phyloP scores from a whole-genome alignment of 2,888 invertebrate genomes.

The Leptinotarsa peninsularis region DNA sequence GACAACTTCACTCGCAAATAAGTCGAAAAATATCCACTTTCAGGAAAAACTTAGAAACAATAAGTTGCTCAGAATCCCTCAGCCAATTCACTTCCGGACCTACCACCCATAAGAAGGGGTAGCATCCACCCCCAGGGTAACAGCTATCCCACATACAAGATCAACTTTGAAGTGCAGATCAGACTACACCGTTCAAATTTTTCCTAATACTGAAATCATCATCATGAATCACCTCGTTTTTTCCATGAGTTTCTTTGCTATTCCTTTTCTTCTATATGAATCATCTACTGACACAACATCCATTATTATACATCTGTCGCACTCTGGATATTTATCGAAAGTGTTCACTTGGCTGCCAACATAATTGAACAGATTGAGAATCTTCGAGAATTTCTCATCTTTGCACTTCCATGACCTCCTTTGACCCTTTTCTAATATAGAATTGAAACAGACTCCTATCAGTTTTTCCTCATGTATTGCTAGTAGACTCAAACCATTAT shows the following conservation, averaged over 20 bases:
- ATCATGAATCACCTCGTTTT: slow-evolving; percentile 69
- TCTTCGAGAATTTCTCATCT: slow-evolving; percentile 73
- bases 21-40: no score
- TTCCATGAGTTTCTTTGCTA: slow-evolving; percentile 73
- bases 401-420: slow-evolving; percentile 50
- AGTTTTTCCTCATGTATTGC: slow-evolving; percentile 72
- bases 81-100: no score
- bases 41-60: no score
- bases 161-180: no score
- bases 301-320: slow-evolving; percentile 71
- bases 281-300: slow-evolving; percentile 77
- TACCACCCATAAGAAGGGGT: no score
- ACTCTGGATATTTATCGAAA: slow-evolving; percentile 71
- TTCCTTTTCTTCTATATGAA: slow-evolving; percentile 75
- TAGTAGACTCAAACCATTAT: slow-evolving; percentile 74
- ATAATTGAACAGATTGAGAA: slow-evolving; percentile 71
- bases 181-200: no score
- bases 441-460: slow-evolving; percentile 62
- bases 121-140: no score
- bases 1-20: no score
- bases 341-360: slow-evolving; percentile 71
- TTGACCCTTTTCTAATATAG: slow-evolving; percentile 44
- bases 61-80: no score
- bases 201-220: background rate
- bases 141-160: no score